These are phyloP conservation scores for Ectobius pallidus DNA, from an alignment of 2,888 invertebrate genomes.

Conservation along the genomic window DNA sequence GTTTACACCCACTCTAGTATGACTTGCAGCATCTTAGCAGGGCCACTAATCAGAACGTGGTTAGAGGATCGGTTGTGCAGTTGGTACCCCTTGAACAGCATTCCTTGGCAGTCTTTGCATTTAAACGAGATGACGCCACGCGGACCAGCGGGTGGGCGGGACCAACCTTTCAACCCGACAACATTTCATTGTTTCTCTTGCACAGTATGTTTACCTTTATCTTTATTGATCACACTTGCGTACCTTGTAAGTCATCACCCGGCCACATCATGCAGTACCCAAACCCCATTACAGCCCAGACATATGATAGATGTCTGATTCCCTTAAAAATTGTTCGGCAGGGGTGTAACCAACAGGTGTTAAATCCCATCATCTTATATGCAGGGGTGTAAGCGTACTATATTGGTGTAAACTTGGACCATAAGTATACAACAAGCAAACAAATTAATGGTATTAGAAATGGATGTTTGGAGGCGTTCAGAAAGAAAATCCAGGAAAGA, in stretches of 20 bases:
- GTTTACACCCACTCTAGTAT: no score
- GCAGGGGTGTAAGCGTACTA: no score
- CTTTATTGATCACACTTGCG: constrained; percentile 25
- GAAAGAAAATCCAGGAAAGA: no score
- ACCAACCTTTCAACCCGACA: constrained; percentile 22
- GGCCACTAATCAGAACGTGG: neutral
- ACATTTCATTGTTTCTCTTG: constrained; percentile 22
- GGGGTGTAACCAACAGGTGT: no score
- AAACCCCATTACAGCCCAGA: constrained; percentile 5
- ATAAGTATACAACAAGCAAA: no score
- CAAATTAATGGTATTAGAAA: no score
- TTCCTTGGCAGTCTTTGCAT: constrained; percentile 6
- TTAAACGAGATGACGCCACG: constrained; percentile 23
- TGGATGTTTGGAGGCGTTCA: no score
- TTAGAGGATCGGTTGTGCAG: no score
- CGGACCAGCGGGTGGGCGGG: constrained; percentile 18
- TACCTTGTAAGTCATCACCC: constrained; percentile 24
- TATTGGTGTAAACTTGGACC: no score
- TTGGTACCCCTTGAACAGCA: constrained; percentile 24
- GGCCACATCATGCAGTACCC: neutral
- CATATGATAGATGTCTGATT: neutral
- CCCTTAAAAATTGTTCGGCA: neutral
- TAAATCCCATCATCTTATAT: no score
- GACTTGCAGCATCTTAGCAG: no score
- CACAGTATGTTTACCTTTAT: constrained; percentile 20